Evolutionary conservation across 1,140 invertebrate genomes (phyloP), one percentile per base, ranked within the genome.

Genomic region (Caligus rogercresseyi): DNA sequence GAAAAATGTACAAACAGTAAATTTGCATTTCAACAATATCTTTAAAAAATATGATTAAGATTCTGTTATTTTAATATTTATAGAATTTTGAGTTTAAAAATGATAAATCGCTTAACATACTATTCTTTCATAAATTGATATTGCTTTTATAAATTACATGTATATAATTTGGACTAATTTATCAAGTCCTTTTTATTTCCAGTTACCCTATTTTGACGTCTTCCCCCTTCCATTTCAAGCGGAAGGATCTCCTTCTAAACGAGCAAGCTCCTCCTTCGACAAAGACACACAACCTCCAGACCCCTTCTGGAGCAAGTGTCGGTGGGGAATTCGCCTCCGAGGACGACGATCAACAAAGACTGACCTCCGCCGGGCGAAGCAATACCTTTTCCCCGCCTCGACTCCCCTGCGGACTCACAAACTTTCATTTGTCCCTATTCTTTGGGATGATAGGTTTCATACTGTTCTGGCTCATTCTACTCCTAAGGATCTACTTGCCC

Each of bases 391-490:
- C 7, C 7, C 7, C 31, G 7, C 31, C 31, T 11, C 31, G 31
- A 43, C 26, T 25, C 20, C 57, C 57, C 23, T 60, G 57, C 21
- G 57, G 57, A 18, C 24, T 60, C 24, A 60, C 57, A 25, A 60
- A 43, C 23, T 60, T 60, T 18, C 57, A 60, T 21, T 60, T 60
- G 4, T 26, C 24, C 23, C 26, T 60, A 11, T 60, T 21, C 21
- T 26, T 60, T 25, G 57, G 57, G 16, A 31, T 60, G 3, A 25
- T 60, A 18, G 57, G 57, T 18, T 60, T 60, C 26, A 25, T 31
- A 11, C 16, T 60, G 18, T 60, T 60, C n/a, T 60, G 57, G 57
- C 57, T 60, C 19, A 16, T 25, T 18, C 57, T 60, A 16, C 23
- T 60, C 16, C 57, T 60, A 1, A 14, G 57, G 16, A 60, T 60